Evolutionary conservation across 2,888 invertebrate genomes (phyloP).

Genomic region (Agrochola macilenta): DNA sequence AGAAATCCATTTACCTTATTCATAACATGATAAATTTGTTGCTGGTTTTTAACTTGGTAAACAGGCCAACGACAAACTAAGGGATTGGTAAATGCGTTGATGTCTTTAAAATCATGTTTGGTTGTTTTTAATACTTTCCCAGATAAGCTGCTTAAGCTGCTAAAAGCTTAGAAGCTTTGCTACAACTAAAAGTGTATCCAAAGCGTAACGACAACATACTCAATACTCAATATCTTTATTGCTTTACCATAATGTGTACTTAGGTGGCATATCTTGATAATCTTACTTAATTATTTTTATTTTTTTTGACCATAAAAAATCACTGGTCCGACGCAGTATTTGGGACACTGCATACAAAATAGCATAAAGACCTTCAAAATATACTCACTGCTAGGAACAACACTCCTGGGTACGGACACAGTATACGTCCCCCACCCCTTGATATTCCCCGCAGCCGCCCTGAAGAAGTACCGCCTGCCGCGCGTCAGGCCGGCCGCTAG

Average conservation of each 20-base stretch:
- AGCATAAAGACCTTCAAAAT: background rate
- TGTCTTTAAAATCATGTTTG: background rate
- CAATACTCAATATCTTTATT: no score
- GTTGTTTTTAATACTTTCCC: background rate
- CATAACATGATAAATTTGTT: background rate
- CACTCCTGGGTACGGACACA: constrained; percentile 94
- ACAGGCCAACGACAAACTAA: background rate
- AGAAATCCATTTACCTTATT: background rate
- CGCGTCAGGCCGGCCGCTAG: constrained; percentile 93
- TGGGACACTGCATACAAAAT: background rate
- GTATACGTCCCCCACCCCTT: constrained; percentile 96
- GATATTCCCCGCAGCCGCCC: constrained; percentile 97
- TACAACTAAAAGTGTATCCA: background rate
- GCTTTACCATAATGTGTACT: no score
- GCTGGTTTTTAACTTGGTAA: background rate
- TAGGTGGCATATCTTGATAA: background rate
- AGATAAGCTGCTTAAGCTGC: background rate
- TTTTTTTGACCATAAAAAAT: background rate
- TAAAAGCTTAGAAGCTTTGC: background rate
- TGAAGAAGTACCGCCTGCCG: constrained; percentile 96
- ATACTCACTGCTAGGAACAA: constrained; percentile 96
- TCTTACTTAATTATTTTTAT: no score
- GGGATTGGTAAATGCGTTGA: background rate
- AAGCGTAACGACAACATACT: no score
- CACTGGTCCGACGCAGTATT: background rate